phyloP scores from a whole-genome alignment of 1,140 invertebrate species.

The Oncopodura yosiiana region DNA sequence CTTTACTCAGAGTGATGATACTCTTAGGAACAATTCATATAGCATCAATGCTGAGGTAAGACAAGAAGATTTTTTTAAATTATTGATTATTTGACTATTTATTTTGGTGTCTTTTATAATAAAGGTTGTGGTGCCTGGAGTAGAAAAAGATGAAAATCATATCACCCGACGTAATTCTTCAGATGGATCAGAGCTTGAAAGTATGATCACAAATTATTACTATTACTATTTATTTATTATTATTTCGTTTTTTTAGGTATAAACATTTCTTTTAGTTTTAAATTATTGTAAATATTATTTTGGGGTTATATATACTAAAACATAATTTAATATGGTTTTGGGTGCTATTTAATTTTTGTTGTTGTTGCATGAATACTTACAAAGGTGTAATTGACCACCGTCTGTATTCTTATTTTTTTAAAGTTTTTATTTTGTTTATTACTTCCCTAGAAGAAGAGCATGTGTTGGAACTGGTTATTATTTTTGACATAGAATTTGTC shows the following conservation, averaged over 20 bases:
- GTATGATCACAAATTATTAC: constrained; percentile 1
- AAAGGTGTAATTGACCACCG: too few species aligned
- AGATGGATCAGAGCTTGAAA: constrained; percentile 5
- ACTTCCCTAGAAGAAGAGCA: constrained; percentile 9
- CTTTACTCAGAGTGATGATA: constrained; percentile 25
- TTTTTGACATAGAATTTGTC: constrained; percentile 13
- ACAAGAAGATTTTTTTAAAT: neutral
- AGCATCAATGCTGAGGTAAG: constrained; percentile 22
- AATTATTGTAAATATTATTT: neutral
- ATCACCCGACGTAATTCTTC: constrained; percentile 17
- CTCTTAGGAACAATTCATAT: constrained; percentile 20
- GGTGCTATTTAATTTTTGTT: too few species aligned
- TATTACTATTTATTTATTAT: constrained; percentile 2
- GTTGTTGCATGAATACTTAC: too few species aligned
- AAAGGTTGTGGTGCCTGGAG: constrained; percentile 4
- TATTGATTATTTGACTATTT: neutral
- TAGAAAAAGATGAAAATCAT: constrained; percentile 23
- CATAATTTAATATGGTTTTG: too few species aligned
- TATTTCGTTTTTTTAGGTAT: neutral
- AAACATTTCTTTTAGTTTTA: constrained; percentile 3
- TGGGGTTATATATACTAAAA: too few species aligned
- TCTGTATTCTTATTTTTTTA: constrained; percentile 3
- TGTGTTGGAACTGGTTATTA: neutral
- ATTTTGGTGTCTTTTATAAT: neutral
- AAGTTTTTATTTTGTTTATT: constrained; percentile 9